Percentiles rank a stretch among this genome's conserved stretches.
Conservation (phyloP, 30 jellyfish, hydroid and myxozoan genomes). For the Cassiopea xamachana region DNA sequence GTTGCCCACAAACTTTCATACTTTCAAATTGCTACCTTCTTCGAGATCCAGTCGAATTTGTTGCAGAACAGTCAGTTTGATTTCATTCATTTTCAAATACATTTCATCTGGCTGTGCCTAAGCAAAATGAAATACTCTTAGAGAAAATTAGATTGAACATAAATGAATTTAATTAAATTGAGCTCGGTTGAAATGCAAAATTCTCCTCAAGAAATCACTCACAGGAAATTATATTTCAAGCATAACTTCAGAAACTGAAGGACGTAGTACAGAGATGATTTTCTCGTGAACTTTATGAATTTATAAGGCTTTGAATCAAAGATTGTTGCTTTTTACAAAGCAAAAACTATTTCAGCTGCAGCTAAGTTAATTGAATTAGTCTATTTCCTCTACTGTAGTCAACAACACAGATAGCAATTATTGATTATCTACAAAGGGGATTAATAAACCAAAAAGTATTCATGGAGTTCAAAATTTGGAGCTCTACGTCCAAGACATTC, state of each 20-base stretch:
- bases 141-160: not conserved
- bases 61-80: conserved; percentile 58
- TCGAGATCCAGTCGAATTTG: conserved; percentile 56
- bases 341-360: too few relatives aligned
- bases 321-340: too few relatives aligned
- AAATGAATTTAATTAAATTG: not conserved
- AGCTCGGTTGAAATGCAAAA: not conserved
- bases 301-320: too few relatives aligned
- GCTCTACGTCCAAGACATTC: too few relatives aligned
- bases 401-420: too few relatives aligned
- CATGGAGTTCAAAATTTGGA: too few relatives aligned
- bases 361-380: too few relatives aligned
- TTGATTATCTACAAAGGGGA: too few relatives aligned
- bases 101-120: conserved; percentile 61
- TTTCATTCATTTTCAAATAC: conserved; percentile 66
- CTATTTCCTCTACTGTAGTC: too few relatives aligned
- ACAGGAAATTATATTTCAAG: not conserved
- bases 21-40: conserved; percentile 12
- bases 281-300: not conserved
- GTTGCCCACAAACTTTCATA: too few relatives aligned
- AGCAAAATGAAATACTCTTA: not conserved
- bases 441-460: too few relatives aligned
- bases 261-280: not conserved
- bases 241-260: not conserved
- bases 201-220: not conserved